A percentile compares a stretch with the other conserved stretches of the same genome.
Conservation (phyloP, 2,797 vertebrate species). For the Orestias chungarensis region DNA sequence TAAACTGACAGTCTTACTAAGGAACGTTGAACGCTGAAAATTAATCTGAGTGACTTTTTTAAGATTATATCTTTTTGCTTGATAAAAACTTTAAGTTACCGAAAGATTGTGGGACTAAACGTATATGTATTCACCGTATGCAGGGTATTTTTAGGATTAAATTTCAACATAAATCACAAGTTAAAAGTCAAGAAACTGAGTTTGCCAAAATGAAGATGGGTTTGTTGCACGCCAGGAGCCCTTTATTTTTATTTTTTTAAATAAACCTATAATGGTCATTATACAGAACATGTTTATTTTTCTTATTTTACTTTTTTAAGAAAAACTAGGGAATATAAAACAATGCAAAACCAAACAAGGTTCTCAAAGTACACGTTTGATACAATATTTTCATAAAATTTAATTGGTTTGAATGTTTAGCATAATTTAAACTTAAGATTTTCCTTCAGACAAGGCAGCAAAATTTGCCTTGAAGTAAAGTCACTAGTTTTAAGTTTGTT, state of each 20-base stretch:
- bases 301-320: not conserved
- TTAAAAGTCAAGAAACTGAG: not conserved
- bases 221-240: not conserved
- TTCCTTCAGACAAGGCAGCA: not conserved
- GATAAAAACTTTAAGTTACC: too few species aligned
- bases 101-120: too few species aligned
- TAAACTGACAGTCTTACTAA: too few species aligned
- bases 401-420: not conserved
- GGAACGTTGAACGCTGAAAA: too few species aligned
- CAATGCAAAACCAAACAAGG: not conserved
- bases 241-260: not conserved
- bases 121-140: too few species aligned
- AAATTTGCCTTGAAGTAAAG: not conserved
- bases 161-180: not conserved
- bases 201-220: not conserved
- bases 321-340: not conserved
- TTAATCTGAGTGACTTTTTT: too few species aligned
- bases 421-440: not conserved
- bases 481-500: not conserved
- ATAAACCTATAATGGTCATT: too few species aligned
- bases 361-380: not conserved
- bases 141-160: too few species aligned
- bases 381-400: slow-evolving; percentile 1
- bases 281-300: too few species aligned
- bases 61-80: too few species aligned